Percentiles rank a stretch among this genome's conserved stretches.
Evolutionary conservation across 2,888 invertebrate genomes (phyloP).

Genomic region (Sceliomorpha sp.): DNA sequence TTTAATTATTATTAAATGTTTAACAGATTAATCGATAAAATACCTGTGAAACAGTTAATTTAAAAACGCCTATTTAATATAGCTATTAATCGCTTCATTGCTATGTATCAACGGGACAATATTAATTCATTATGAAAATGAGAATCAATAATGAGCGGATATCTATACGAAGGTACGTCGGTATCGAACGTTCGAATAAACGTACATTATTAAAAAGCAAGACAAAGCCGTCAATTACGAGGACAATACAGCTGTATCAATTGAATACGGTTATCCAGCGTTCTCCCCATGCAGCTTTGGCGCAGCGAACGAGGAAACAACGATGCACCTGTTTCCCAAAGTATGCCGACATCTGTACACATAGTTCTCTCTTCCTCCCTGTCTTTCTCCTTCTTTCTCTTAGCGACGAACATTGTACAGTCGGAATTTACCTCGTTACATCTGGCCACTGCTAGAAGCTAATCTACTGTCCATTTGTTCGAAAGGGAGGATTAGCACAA

Average conservation of each 20-base stretch:
- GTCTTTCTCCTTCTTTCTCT: constrained; percentile 27
- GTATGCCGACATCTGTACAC: constrained; percentile 58
- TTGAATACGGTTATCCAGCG: too few species aligned
- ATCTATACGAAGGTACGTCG: too few species aligned
- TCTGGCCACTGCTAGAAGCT: neutral
- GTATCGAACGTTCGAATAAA: too few species aligned
- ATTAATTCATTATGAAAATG: too few species aligned
- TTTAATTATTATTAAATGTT: too few species aligned
- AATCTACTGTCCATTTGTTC: neutral
- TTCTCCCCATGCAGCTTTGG: constrained; percentile 12
- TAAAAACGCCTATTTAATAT: too few species aligned
- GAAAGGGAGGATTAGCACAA: neutral
- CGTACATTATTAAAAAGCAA: neutral
- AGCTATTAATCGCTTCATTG: too few species aligned
- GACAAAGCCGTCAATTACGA: constrained; percentile 6
- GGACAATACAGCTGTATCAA: neutral
- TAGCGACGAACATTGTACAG: neutral
- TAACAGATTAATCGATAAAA: too few species aligned
- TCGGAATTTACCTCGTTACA: neutral
- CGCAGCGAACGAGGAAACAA: constrained; percentile 46
- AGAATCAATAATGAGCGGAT: too few species aligned
- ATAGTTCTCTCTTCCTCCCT: neutral
- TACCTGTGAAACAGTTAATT: too few species aligned
- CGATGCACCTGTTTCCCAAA: constrained; percentile 61
- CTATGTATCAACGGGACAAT: too few species aligned